Evolutionary conservation across 2,888 invertebrate species (phyloP), one percentile per base, ranked within the genome.

Genomic region (Drosophila vallismaia): DNA sequence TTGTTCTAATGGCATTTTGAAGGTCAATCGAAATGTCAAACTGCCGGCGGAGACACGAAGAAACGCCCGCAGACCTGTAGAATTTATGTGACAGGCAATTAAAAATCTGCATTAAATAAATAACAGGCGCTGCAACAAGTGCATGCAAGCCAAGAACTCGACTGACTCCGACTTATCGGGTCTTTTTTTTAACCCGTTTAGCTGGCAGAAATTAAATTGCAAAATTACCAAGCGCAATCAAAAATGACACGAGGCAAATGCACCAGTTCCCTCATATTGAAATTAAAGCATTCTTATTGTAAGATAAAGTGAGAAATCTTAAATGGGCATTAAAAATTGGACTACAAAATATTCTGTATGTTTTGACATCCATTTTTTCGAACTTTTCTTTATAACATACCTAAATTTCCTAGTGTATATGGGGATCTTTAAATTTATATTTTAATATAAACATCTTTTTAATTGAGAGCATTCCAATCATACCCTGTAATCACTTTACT

Each of bases 1-100:
- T 50, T n/a, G 71, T 74, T 73, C 70, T 66, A 77, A 77, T 72
- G 71, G 52, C 69, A 51, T 68, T 77, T 48, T 75, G 81, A 84
- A 84, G 84, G 84, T 84, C 85, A 78, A 38, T 45, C 59, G 45
- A 84, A 81, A 83, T 84, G 86, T 79, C 80, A 82, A 58, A 73
- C 62, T 45, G 75, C 67, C 75, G 31, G 52, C 33, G 29, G 50
- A 3, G 9, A 40, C 12, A 45, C 51, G 14, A 45, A 59, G 38
- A 24, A 40, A 62, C 75, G 59, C 76, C 79, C 67, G 75, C 87
- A 49, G 71, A 45, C 62, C 57, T 31, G 28, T 54, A 33, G 52
- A 67, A 87, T 87, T 79, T 85, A 83, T 82, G 86, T 59, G 88
- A 79, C 80, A 68, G 57, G 71, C 86, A 83, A 83, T 83, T 83